These are phyloP conservation scores for Perca fluviatilis DNA, from an alignment of 2,113 vertebrate species.

Conservation along the genomic window DNA sequence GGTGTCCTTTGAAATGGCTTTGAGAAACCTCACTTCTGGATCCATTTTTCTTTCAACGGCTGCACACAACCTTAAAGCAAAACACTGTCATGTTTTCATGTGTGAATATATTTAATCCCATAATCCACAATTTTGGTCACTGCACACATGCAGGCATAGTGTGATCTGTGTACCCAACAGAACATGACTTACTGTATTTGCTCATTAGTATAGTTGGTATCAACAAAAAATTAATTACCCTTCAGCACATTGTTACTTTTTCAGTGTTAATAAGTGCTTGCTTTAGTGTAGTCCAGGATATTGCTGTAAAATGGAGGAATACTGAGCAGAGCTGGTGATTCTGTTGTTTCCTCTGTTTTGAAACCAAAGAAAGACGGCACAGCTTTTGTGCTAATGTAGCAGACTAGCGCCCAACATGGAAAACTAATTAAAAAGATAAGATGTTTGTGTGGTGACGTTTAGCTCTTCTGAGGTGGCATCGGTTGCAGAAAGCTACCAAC, in stretches of 20 bases:
- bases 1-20: constrained; percentile 61
- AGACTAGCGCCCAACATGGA: constrained; percentile 64
- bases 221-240: constrained; percentile 44
- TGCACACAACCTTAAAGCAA: constrained; percentile 20
- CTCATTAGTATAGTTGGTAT: background rate
- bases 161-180: constrained; percentile 10
- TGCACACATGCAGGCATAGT: constrained; percentile 1
- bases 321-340: constrained; percentile 41
- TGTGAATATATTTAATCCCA: constrained; percentile 55
- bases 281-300: constrained; percentile 31
- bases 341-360: constrained; percentile 38
- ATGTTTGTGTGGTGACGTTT: constrained; percentile 70
- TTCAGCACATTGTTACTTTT: constrained; percentile 50
- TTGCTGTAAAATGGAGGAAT: constrained; percentile 31
- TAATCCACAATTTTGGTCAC: constrained; percentile 38
- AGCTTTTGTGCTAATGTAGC: constrained; percentile 73
- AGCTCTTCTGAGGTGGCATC: constrained; percentile 67
- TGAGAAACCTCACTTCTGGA: constrained; percentile 36
- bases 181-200: constrained; percentile 5
- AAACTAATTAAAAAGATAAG: constrained; percentile 82
- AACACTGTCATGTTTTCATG: constrained; percentile 45
- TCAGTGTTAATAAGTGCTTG: constrained; percentile 16
- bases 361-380: constrained; percentile 21
- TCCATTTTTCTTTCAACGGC: constrained; percentile 27
- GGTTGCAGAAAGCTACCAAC: constrained; percentile 36